Conservation (phyloP, 1,140 invertebrate genomes). For the Aethina tumida region DNA sequence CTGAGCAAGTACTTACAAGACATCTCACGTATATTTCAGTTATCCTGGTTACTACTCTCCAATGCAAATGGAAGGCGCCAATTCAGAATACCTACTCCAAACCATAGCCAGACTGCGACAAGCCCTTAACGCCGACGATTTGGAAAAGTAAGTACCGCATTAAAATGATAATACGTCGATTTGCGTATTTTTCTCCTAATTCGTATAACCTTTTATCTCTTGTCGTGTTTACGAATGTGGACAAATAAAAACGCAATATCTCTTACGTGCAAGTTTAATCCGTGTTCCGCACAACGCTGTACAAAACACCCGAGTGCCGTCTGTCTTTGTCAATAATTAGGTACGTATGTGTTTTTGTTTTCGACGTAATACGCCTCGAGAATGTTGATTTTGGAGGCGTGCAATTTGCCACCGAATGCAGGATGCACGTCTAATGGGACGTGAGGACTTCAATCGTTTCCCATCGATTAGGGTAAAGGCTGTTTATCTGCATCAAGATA, state of each 20-base stretch:
- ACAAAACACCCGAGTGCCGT: not conserved
- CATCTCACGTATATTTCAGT: slow-evolving; percentile 20
- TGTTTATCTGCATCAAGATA: no score
- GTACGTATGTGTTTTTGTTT: no score
- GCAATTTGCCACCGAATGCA: no score
- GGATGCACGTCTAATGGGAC: no score
- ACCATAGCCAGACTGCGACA: slow-evolving; percentile 27
- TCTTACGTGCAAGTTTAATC: no score
- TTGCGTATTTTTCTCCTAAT: not conserved
- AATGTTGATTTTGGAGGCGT: no score
- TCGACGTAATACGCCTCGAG: no score
- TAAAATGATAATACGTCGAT: not conserved
- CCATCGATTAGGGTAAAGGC: no score
- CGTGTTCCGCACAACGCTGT: no score
- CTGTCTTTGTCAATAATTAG: no score
- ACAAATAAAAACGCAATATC: slow-evolving; percentile 1
- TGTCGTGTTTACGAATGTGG: not conserved
- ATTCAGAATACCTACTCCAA: slow-evolving; percentile 27
- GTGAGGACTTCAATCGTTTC: no score
- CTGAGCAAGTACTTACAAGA: not conserved
- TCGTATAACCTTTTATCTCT: not conserved
- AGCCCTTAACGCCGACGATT: slow-evolving; percentile 28
- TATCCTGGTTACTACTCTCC: slow-evolving; percentile 28
- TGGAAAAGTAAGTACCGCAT: slow-evolving; percentile 29
- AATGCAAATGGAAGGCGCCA: slow-evolving; percentile 21